These are phyloP conservation scores for Silurus meridionalis DNA, from an alignment of 2,113 vertebrate species.

Conservation along the genomic window DNA sequence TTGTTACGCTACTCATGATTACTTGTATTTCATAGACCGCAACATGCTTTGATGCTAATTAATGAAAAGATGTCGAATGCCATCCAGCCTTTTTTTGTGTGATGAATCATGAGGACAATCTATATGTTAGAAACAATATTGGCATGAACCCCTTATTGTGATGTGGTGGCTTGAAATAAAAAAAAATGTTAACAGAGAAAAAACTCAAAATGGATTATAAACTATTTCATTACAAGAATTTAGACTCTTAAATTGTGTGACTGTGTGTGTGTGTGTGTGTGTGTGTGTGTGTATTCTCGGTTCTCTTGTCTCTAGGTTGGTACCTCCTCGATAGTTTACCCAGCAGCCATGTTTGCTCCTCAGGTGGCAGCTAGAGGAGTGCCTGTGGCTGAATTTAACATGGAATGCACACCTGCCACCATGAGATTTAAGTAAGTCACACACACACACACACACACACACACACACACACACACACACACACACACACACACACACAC, in stretches of 20 bases:
- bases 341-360: constrained; percentile 94
- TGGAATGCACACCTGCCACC: constrained; percentile 85
- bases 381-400: constrained; percentile 95
- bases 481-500: no score
- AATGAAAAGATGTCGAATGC: neutral
- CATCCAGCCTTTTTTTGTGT: neutral
- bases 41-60: constrained; percentile 10
- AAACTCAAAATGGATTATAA: neutral
- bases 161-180: no score
- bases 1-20: neutral
- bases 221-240: neutral
- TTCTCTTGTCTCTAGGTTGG: constrained; percentile 78
- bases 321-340: constrained; percentile 93
- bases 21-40: neutral
- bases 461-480: neutral
- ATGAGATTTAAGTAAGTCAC: constrained; percentile 79
- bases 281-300: neutral
- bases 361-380: constrained; percentile 88
- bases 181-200: no score
- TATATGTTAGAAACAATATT: neutral
- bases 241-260: neutral
- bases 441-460: neutral
- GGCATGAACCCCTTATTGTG: no score
- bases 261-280: constrained; percentile 17
- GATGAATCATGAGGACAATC: neutral